Percentiles rank a stretch among this genome's conserved stretches.
Conservation (phyloP, 53 echinoderm and acorn worm species). For the Zoroaster sp. region DNA sequence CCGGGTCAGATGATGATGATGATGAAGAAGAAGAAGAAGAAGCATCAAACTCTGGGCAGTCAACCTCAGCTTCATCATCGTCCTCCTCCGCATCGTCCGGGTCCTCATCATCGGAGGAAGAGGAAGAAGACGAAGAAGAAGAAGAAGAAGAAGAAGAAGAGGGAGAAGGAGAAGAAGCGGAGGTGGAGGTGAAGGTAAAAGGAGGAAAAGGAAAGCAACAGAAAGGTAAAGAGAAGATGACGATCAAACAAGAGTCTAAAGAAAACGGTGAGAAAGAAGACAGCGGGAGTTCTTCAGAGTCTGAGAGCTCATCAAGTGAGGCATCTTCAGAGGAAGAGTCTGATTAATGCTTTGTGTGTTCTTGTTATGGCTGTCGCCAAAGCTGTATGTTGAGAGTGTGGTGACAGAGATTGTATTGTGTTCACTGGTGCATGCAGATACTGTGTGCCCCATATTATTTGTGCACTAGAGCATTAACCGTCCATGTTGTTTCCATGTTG, state of each 20-base stretch:
- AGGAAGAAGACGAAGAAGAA: neutral
- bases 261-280: slow-evolving; percentile 38
- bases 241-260: slow-evolving; percentile 37
- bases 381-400: neutral
- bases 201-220: slow-evolving; percentile 47
- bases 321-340: slow-evolving; percentile 53
- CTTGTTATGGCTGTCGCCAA: neutral
- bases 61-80: neutral
- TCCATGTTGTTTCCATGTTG: neutral
- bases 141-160: slow-evolving; percentile 36
- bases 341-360: too few relatives aligned
- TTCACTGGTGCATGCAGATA: neutral
- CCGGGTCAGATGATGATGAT: slow-evolving; percentile 25
- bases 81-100: slow-evolving; percentile 3
- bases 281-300: slow-evolving; percentile 39
- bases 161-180: slow-evolving; percentile 20
- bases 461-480: neutral
- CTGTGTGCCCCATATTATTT: too few relatives aligned
- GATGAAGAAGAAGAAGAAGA: slow-evolving; percentile 22
- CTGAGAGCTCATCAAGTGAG: slow-evolving; percentile 52
- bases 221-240: slow-evolving; percentile 45
- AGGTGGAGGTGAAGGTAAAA: slow-evolving; percentile 15
- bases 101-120: slow-evolving; percentile 1
- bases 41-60: neutral
- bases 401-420: neutral